Percentiles rank a stretch among this genome's conserved stretches.
These are phyloP conservation scores for Vespertilio murinus DNA, from an alignment of 2,797 vertebrate species.

Conservation along the genomic window DNA sequence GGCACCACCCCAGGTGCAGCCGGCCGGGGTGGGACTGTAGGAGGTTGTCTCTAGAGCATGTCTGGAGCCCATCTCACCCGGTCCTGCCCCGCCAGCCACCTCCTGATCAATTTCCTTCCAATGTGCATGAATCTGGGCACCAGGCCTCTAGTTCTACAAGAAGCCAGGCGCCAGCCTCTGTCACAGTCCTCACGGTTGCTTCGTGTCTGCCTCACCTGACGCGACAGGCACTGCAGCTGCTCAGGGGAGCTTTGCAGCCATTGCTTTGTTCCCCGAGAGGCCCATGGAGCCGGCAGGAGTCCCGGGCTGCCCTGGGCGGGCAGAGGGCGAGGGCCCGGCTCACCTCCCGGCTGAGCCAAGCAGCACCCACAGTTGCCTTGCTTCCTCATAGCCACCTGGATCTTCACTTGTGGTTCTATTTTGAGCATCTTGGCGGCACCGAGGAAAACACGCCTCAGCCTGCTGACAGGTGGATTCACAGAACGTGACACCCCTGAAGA, in stretches of 20 bases:
- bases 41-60: no score
- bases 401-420: constrained; percentile 7
- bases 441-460: not conserved
- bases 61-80: no score
- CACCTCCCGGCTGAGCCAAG: accelerated
- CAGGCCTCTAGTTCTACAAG: not conserved
- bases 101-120: no score
- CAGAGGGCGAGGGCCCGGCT: not conserved
- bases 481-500: not conserved
- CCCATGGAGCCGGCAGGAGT: not conserved
- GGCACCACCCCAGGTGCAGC: no score
- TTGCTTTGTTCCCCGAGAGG: not conserved
- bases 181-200: not conserved
- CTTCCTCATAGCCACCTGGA: not conserved
- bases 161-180: not conserved
- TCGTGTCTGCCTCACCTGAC: not conserved
- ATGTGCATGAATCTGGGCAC: no score
- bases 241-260: not conserved
- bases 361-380: not conserved
- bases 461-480: not conserved
- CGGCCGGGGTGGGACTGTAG: no score
- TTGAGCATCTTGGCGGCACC: not conserved
- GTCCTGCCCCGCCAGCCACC: no score
- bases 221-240: not conserved
- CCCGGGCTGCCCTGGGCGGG: not conserved